Conservation (phyloP, 2,113 vertebrate genomes). For the Butorides virescens region DNA sequence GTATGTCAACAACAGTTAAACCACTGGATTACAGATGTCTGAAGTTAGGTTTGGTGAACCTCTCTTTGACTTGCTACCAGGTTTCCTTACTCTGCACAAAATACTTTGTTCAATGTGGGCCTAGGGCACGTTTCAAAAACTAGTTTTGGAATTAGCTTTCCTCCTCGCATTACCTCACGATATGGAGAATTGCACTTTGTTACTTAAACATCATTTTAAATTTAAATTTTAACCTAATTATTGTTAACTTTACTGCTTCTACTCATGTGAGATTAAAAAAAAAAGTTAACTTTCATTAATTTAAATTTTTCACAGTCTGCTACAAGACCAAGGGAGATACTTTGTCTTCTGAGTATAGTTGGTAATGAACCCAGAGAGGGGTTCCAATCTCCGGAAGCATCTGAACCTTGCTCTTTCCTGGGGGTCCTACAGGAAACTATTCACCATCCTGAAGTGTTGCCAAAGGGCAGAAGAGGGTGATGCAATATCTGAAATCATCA, state of each 20-base stretch:
- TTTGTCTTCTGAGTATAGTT: neutral
- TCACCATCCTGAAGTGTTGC: neutral
- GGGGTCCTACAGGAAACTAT: neutral
- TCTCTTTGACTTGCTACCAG: neutral
- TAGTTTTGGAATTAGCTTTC: neutral
- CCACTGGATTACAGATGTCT: neutral
- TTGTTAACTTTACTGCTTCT: neutral
- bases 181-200: neutral
- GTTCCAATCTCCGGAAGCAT: neutral
- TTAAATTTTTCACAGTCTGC: neutral
- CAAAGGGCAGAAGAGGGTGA: neutral
- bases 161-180: neutral
- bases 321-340: neutral
- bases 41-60: neutral
- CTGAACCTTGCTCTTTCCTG: neutral
- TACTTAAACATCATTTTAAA: neutral
- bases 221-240: neutral
- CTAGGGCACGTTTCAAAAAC: neutral
- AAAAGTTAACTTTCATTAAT: neutral
- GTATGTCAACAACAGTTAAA: neutral
- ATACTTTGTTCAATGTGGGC: neutral
- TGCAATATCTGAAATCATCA: neutral
- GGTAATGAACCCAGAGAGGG: neutral
- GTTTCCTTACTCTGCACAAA: neutral
- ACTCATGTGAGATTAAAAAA: neutral